Evolutionary conservation across 2,113 vertebrate species (phyloP).

Genomic region (Herpailurus yagouaroundi): DNA sequence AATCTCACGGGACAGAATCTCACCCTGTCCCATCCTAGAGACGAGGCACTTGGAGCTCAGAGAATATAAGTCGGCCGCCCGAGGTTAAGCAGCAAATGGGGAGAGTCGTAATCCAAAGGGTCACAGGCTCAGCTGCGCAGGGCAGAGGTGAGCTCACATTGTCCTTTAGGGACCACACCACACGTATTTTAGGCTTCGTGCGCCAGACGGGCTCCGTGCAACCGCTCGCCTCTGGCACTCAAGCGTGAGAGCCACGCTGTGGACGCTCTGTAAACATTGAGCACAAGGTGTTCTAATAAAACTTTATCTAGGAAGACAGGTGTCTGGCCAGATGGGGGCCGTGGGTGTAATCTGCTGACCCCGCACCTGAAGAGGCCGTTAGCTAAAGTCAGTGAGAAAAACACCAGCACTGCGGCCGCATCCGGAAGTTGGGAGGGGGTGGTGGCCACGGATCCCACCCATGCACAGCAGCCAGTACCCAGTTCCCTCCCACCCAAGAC

Average conservation of each 20-base stretch:
- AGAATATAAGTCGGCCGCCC: not conserved
- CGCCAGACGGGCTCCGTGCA: not conserved
- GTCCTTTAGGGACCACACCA: not conserved
- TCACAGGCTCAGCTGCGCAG: not conserved
- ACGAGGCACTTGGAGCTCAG: not conserved
- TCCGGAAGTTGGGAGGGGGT: accelerated
- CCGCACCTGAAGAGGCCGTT: not conserved
- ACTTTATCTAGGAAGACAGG: not conserved
- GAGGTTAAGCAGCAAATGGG: not conserved
- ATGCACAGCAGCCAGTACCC: accelerated
- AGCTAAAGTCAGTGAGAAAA: not conserved
- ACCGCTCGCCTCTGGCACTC: not conserved
- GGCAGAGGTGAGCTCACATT: too few relatives aligned
- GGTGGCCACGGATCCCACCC: accelerated
- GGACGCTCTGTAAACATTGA: accelerated
- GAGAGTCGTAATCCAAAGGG: too few relatives aligned
- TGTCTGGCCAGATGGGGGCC: not conserved
- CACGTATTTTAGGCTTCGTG: not conserved
- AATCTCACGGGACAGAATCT: not conserved
- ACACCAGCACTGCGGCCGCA: accelerated
- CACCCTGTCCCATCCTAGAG: not conserved
- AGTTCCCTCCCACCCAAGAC: not conserved
- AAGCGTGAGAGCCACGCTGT: accelerated
- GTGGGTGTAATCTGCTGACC: not conserved
- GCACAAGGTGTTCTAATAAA: not conserved